Evolutionary conservation across 2,113 vertebrate species (phyloP), one percentile per base, ranked within the genome.

Genomic region (Ahaetulla prasina): DNA sequence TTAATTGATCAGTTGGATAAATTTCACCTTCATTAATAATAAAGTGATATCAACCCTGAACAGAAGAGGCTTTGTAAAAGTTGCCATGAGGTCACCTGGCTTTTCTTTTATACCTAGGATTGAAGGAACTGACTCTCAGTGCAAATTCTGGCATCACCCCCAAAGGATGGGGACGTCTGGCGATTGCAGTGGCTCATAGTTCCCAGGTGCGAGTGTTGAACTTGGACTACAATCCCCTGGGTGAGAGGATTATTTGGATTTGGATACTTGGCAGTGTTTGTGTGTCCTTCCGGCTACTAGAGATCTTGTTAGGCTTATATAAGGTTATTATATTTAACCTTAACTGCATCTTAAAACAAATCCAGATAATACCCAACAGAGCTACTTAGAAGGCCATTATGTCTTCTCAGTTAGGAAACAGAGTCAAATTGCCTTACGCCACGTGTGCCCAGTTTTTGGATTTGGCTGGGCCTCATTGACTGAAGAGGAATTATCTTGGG

Each of bases 161-260:
- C 89, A 98, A 98, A 94, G 98, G 98, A 95, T 99, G 99, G 99
- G 98, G 99, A 47, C 98, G 98, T 25, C 97, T 99, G 47, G 98
- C 98, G 93, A 98, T 99, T 63, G 99, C 99, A 0, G 98, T 99
- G 94, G 99, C 99, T 94, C 99, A 99, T 97, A 99, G 99, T 96
- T 99, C 99, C 0, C 99, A 99, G 96, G 98, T 99, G 85, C 98
- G 99, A 0, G 99, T 99, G 43, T 97, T 99, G 94, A 99, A 99
- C 96, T 97, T 99, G 96, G 99, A 99, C 97, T 99, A 99, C 98
- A 99, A 99, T 95, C 98, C 98, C 0, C 97, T 99, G 89, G 99
- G 99, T 99, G 97, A 98, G 97, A 93, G 87, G 23, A 55, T 47
- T 39, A 0, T 0, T 35, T 35, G 30, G 63, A 68, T 68, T 68